These are phyloP conservation scores for Spodoptera frugiperda DNA, from an alignment of 1,140 invertebrate genomes.

Conservation along the genomic window DNA sequence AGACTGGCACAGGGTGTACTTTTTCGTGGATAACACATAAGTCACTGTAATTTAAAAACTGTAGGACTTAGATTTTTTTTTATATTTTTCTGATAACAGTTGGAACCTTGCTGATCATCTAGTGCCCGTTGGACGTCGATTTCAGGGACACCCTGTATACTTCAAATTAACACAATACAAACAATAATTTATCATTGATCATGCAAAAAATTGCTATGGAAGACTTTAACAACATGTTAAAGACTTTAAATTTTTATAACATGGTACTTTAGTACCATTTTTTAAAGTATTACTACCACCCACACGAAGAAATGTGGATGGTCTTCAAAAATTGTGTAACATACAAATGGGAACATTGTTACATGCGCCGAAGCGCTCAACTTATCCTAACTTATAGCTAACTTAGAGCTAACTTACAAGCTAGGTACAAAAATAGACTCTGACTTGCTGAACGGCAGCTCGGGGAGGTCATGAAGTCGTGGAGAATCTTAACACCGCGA, in stretches of 20 bases:
- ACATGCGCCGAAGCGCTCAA: background rate
- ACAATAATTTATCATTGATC: no score
- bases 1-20: no score
- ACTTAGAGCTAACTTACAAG: background rate
- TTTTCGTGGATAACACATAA: no score
- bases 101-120: no score
- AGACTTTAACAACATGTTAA: background rate
- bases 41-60: no score
- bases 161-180: no score
- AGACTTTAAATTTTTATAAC: background rate
- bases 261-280: background rate
- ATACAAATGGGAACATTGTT: slow-evolving; percentile 10
- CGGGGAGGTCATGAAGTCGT: background rate
- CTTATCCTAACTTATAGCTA: background rate
- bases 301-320: background rate
- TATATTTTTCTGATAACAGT: no score
- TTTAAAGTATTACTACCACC: background rate
- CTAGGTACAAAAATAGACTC: background rate
- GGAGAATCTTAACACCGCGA: background rate
- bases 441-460: background rate
- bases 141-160: no score
- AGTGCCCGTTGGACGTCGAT: no score
- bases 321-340: slow-evolving; percentile 10
- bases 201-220: no score
- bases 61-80: no score